Conservation (phyloP, 2,888 invertebrate genomes). For the Nesidiocoris tenuis region DNA sequence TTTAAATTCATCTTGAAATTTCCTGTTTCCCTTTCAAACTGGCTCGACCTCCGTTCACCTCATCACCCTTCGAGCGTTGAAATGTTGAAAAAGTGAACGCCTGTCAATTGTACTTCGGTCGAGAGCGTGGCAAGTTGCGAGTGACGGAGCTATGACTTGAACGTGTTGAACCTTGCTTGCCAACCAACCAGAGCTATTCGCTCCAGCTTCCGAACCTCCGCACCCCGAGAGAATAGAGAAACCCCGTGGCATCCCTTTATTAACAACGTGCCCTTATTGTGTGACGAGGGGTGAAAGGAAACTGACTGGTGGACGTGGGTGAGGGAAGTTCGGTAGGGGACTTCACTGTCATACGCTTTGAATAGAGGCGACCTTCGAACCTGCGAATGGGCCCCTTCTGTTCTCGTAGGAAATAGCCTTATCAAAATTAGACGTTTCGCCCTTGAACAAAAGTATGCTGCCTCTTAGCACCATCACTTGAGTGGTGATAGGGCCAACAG, state of each 20-base stretch:
- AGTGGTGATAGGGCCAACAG: no score
- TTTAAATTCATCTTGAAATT: no score
- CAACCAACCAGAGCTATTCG: neutral
- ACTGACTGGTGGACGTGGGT: no score
- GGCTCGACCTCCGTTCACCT: neutral
- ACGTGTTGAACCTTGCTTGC: neutral
- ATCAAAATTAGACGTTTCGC: no score
- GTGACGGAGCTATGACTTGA: neutral
- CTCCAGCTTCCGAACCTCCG: neutral
- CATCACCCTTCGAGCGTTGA: neutral
- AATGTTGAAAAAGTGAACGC: neutral
- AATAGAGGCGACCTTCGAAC: no score
- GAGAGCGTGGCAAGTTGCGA: neutral
- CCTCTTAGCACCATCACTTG: no score
- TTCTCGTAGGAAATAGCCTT: no score
- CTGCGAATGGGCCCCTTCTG: no score
- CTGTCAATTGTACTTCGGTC: neutral
- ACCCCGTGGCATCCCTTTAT: slow-evolving; percentile 2
- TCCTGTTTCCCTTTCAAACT: neutral
- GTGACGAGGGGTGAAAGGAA: no score
- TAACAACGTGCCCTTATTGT: slow-evolving; percentile 7
- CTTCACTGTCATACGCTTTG: no score
- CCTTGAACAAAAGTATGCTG: no score
- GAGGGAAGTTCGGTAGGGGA: no score
- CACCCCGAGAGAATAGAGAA: neutral